phyloP scores from a whole-genome alignment of 2,888 invertebrate genomes.

The Mylabris sibirica region DNA sequence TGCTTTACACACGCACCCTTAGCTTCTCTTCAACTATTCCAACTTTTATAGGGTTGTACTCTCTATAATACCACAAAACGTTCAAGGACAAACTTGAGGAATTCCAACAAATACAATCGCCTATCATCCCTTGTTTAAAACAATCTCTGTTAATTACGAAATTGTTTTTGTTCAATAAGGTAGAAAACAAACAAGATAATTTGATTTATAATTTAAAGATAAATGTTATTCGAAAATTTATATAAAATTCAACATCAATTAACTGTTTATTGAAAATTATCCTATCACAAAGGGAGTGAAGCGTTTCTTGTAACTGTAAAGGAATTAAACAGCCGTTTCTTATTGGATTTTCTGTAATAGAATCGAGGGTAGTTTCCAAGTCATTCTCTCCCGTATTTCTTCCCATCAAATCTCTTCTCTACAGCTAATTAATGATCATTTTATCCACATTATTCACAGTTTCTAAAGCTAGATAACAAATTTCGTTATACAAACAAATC shows the following conservation, averaged over 20 bases:
- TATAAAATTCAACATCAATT: slow-evolving; percentile 14
- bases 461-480: not conserved
- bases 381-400: not conserved
- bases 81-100: slow-evolving; percentile 8
- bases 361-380: slow-evolving; percentile 1
- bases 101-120: slow-evolving; percentile 1
- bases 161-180: not conserved
- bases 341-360: slow-evolving; percentile 12
- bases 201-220: not conserved
- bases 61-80: slow-evolving; percentile 8
- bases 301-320: slow-evolving; percentile 1
- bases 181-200: not conserved
- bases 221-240: slow-evolving; percentile 4
- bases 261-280: slow-evolving; percentile 9
- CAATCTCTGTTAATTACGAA: not conserved
- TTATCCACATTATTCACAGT: not conserved
- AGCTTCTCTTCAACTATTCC: slow-evolving; percentile 39
- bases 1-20: slow-evolving; percentile 48
- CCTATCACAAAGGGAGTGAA: not conserved
- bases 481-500: not conserved
- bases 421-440: slow-evolving; percentile 10
- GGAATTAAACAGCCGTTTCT: slow-evolving; percentile 7
- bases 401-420: not conserved
- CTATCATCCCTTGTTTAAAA: not conserved
- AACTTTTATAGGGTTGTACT: not conserved